Conservation (phyloP, 2,797 vertebrate species). For the Micrastur ruficollis region DNA sequence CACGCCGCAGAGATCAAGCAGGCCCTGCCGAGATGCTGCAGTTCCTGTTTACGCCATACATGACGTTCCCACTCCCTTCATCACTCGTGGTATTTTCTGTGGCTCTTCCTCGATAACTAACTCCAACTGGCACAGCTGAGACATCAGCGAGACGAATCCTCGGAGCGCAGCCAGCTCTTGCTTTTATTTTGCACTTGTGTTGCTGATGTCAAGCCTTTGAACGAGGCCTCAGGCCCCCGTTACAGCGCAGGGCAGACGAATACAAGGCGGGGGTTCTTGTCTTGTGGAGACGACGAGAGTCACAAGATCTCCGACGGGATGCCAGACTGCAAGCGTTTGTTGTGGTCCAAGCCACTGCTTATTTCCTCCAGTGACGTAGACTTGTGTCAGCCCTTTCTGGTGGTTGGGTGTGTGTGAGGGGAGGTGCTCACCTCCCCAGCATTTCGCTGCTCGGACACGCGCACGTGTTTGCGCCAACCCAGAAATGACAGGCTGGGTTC, state of each 20-base stretch:
- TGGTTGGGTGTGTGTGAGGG: not conserved
- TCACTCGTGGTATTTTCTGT: not conserved
- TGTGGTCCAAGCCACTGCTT: not conserved
- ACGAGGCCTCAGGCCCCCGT: not conserved
- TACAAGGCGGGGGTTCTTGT: not conserved
- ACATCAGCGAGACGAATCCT: not conserved
- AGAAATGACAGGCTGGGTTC: not conserved
- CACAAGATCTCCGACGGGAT: not conserved
- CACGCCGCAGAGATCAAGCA: not conserved
- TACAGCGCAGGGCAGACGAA: not conserved
- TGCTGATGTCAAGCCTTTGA: slow-evolving; percentile 27
- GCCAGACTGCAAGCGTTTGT: not conserved
- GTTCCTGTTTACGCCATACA: not conserved
- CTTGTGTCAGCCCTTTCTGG: not conserved
- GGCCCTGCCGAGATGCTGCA: not conserved
- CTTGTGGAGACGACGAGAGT: not conserved
- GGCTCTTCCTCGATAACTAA: not conserved
- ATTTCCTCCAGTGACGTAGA: slow-evolving; percentile 16
- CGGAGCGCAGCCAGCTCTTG: slow-evolving; percentile 19
- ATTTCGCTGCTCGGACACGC: rapidly evolving
- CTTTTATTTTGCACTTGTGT: slow-evolving; percentile 6
- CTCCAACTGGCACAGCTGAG: slow-evolving; percentile 23
- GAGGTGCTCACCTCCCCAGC: not conserved
- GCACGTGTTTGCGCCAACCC: not conserved
- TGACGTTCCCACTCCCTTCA: not conserved